These are phyloP conservation scores for Coendou prehensilis DNA, from an alignment of 2,797 vertebrate genomes.

Conservation along the genomic window DNA sequence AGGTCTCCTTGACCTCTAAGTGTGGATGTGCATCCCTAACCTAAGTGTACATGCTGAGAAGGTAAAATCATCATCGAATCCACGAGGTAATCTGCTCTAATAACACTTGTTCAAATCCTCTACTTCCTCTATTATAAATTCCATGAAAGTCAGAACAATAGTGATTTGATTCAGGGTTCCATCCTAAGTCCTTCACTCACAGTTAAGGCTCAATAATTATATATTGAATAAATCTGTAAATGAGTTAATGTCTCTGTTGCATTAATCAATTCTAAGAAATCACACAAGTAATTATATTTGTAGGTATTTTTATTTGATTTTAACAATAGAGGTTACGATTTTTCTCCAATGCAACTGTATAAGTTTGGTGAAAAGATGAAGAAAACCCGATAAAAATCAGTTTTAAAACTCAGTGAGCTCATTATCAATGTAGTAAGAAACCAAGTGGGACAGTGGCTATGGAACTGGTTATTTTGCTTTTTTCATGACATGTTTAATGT, in stretches of 20 bases:
- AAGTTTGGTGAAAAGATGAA: background rate
- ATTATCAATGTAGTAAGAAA: background rate
- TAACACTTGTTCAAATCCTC: background rate
- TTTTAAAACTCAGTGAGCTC: background rate
- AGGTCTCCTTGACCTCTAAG: background rate
- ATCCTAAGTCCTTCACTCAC: background rate
- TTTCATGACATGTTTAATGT: background rate
- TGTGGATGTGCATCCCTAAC: background rate
- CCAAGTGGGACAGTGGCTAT: background rate
- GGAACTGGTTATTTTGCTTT: background rate
- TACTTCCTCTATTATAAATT: background rate
- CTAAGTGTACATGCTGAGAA: background rate
- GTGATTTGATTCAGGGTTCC: background rate
- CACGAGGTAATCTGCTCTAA: background rate
- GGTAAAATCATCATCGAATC: background rate
- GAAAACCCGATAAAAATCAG: constrained; percentile 8
- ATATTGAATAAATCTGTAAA: constrained; percentile 19
- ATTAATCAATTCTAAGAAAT: constrained; percentile 14
- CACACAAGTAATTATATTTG: background rate
- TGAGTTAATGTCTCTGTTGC: background rate
- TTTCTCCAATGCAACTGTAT: background rate
- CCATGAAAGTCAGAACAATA: background rate
- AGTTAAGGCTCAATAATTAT: constrained; percentile 22
- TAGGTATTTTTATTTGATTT: constrained; percentile 37
- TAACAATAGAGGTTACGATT: background rate